Percentiles rank a stretch among this genome's conserved stretches.
These are phyloP conservation scores for Neoseiulus cucumeris DNA, from an alignment of 1,140 invertebrate species.

Conservation along the genomic window DNA sequence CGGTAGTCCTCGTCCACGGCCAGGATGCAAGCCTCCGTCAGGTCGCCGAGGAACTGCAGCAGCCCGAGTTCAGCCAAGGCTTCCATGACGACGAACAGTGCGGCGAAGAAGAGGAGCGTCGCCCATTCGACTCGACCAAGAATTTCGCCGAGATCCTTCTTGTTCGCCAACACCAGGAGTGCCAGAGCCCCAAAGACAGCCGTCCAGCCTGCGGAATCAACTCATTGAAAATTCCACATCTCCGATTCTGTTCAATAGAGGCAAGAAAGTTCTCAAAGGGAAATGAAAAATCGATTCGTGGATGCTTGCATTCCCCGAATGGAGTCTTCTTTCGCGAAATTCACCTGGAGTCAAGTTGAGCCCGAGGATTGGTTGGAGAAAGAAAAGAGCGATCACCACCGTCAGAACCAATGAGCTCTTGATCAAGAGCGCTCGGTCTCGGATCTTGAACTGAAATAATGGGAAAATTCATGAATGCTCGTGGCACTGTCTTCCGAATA, in stretches of 20 bases:
- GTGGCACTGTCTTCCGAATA: too few species aligned
- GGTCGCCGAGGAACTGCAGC: conserved; percentile 44
- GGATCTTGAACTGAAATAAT: conserved; percentile 55
- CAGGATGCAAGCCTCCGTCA: conserved; percentile 42
- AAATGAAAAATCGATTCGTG: too few species aligned
- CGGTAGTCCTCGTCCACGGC: conserved; percentile 39
- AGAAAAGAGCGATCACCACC: conserved; percentile 56
- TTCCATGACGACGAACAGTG: conserved; percentile 31
- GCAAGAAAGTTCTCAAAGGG: neutral
- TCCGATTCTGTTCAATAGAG: neutral
- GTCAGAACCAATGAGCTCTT: conserved; percentile 47
- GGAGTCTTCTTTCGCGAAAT: neutral
- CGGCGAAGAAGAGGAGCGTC: conserved; percentile 66
- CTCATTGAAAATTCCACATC: neutral
- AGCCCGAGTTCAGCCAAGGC: conserved; percentile 45
- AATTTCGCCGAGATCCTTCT: conserved; percentile 53
- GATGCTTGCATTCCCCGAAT: neutral
- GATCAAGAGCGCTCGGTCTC: conserved; percentile 45
- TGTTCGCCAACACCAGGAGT: conserved; percentile 48
- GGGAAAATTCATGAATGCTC: too few species aligned
- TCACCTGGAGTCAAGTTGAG: conserved; percentile 45
- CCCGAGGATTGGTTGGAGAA: conserved; percentile 48
- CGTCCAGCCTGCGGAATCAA: conserved; percentile 41
- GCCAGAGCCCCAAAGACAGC: conserved; percentile 50
- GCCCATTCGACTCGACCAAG: conserved; percentile 67